These are phyloP conservation scores for Drosophila nigromelanica DNA, from an alignment of 1,140 invertebrate species.

Conservation along the genomic window DNA sequence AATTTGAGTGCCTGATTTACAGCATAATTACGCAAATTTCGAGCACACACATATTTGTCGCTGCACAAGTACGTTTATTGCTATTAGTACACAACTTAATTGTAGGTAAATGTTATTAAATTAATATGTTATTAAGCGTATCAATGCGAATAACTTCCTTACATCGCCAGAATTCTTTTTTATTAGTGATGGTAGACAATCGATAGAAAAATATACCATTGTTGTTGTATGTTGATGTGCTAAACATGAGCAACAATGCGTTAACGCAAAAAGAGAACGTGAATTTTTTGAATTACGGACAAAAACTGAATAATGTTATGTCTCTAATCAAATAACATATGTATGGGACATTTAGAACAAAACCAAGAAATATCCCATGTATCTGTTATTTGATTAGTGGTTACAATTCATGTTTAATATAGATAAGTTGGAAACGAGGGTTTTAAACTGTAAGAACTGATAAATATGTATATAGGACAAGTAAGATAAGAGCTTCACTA, in stretches of 20 bases:
- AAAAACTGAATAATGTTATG: no score
- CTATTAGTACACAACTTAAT: conserved; percentile 1
- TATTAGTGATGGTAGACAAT: conserved; percentile 13
- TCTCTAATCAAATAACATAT: no score
- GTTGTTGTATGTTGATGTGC: no score
- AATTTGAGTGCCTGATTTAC: conserved; percentile 19
- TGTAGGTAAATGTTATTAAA: conserved; percentile 1
- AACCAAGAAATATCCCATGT: no score
- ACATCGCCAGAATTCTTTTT: conserved; percentile 40
- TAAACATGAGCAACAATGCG: no score
- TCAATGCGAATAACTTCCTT: conserved; percentile 31
- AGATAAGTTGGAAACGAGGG: background rate
- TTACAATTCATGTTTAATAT: background rate
- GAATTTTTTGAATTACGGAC: background rate
- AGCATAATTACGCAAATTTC: conserved; percentile 7
- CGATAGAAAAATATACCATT: conserved; percentile 4
- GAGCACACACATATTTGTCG: background rate
- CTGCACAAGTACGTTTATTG: background rate
- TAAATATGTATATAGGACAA: background rate
- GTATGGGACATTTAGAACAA: no score
- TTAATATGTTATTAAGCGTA: conserved; percentile 3
- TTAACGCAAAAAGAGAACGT: background rate
- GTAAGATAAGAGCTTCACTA: background rate
- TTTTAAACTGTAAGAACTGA: background rate
- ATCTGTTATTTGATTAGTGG: background rate